These are phyloP conservation scores for Athalia rosae DNA, from an alignment of 2,888 invertebrate species.

Conservation along the genomic window DNA sequence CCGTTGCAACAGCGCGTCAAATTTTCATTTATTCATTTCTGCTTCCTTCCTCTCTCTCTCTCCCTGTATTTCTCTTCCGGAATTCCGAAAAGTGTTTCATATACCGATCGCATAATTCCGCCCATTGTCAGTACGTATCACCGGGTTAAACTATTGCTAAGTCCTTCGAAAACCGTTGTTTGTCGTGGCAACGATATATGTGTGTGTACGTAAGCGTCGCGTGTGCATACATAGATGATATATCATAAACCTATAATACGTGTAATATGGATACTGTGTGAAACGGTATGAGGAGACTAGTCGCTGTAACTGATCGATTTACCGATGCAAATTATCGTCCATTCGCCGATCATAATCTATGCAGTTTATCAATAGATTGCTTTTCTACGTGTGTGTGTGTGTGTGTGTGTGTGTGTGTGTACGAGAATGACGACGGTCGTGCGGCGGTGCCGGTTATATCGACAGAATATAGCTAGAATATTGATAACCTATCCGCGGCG, in stretches of 20 bases:
- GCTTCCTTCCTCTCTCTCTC: background rate
- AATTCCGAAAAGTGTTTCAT: background rate
- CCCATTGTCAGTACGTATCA: background rate
- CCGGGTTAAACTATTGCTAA: background rate
- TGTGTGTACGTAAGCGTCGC: background rate
- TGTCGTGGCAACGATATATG: background rate
- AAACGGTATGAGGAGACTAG: background rate
- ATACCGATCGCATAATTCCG: background rate
- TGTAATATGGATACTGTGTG: too few relatives aligned
- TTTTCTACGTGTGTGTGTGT: background rate
- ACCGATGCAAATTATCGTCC: conserved; percentile 15
- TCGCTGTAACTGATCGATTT: conserved; percentile 17
- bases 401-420: too few relatives aligned
- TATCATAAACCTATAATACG: too few relatives aligned
- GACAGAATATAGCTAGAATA: too few relatives aligned
- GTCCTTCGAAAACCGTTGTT: background rate
- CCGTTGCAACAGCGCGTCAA: background rate
- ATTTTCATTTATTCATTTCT: background rate
- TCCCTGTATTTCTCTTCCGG: background rate
- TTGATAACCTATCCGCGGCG: too few relatives aligned
- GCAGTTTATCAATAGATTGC: conserved; percentile 31
- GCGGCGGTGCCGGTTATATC: too few relatives aligned
- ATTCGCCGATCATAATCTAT: conserved; percentile 25
- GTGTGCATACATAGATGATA: background rate
- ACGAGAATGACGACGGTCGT: too few relatives aligned